phyloP scores from a whole-genome alignment of 2,888 invertebrate species.

The Cephus runcator region DNA sequence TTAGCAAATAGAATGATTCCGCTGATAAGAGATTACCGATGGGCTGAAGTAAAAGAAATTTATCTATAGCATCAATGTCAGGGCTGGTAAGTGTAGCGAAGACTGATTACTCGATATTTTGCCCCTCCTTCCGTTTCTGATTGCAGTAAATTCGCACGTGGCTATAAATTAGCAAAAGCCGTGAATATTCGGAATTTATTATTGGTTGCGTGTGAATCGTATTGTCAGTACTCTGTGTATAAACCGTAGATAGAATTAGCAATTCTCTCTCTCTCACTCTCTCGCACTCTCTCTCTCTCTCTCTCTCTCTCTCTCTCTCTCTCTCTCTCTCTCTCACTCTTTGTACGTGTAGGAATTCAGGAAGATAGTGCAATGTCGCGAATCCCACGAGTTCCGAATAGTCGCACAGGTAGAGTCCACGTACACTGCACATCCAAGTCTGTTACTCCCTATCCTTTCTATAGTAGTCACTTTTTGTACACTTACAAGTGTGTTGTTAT shows the following conservation, averaged over 20 bases:
- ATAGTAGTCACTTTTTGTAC: too few relatives aligned
- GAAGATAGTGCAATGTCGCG: not conserved
- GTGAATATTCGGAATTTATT: slow-evolving; percentile 49
- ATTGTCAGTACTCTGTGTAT: slow-evolving; percentile 23
- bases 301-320: not conserved
- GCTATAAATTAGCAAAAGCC: slow-evolving; percentile 44
- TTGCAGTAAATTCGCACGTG: slow-evolving; percentile 41
- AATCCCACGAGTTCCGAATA: not conserved
- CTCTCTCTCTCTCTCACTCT: not conserved
- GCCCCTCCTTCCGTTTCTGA: slow-evolving; percentile 19
- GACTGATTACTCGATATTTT: slow-evolving; percentile 8
- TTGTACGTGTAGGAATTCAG: not conserved
- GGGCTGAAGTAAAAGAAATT: not conserved
- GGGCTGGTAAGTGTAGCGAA: not conserved
- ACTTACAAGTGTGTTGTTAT: too few relatives aligned
- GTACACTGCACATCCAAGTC: too few relatives aligned
- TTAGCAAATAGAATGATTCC: not conserved
- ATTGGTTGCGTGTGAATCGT: slow-evolving; percentile 55
- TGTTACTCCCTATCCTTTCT: too few relatives aligned
- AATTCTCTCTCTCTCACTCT: not conserved
- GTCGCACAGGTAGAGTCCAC: not conserved
- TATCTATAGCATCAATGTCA: not conserved
- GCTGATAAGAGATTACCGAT: not conserved
- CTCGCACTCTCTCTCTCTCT: not conserved
- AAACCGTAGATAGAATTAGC: not conserved